Evolutionary conservation across 2,888 invertebrate genomes (phyloP).

Genomic region (Deilephila elpenor): DNA sequence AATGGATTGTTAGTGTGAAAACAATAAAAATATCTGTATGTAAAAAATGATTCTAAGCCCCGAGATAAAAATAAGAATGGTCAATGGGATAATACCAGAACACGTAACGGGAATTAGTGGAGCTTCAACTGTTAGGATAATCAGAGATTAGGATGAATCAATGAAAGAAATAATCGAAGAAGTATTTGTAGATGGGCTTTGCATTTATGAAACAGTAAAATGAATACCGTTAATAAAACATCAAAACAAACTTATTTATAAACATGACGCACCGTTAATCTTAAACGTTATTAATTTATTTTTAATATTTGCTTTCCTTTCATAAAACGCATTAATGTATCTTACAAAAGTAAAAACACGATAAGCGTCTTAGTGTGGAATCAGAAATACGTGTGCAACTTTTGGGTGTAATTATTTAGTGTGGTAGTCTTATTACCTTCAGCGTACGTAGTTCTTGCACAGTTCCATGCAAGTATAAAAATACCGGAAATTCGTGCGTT

Average conservation of each 20-base stretch:
- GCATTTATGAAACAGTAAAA: not conserved
- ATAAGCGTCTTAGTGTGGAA: too few relatives aligned
- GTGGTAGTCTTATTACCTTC: too few relatives aligned
- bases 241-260: not conserved
- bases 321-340: too few relatives aligned
- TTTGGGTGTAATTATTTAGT: too few relatives aligned
- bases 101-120: not conserved
- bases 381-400: too few relatives aligned
- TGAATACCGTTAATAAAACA: conserved; percentile 1
- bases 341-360: too few relatives aligned
- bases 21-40: not conserved
- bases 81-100: conserved; percentile 12
- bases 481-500: not conserved
- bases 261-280: not conserved
- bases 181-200: not conserved
- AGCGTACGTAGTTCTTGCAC: too few relatives aligned
- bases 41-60: not conserved
- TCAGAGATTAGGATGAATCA: not conserved
- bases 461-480: not conserved
- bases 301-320: too few relatives aligned
- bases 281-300: too few relatives aligned
- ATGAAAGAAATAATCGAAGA: not conserved
- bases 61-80: not conserved
- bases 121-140: not conserved
- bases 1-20: conserved; percentile 7